Base-by-base conservation (phyloP, 2,113 vertebrate species). In the Tragulus kanchil region DNA sequence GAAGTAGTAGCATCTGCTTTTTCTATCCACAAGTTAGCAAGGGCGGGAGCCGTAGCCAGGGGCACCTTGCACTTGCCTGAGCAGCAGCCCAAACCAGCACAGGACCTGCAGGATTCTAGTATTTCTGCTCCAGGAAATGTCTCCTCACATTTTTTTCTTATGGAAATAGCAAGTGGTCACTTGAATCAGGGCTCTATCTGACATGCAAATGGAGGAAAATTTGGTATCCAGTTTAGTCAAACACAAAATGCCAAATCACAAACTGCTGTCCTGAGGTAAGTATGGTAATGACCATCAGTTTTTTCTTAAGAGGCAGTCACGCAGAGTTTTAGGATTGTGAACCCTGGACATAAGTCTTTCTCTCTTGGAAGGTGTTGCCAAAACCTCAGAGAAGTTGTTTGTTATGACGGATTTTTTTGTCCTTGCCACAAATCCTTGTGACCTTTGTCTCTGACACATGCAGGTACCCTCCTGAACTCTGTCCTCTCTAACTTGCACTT, bases 71-170 rank as follows among this genome's bases (percentile, higher is more conserved):
- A 42, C 21, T 84, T 89, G 3, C 36, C 48, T 23, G 15, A 73
- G 61, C 26, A n/a, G 9, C 21, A 65, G 26, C 3, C 25, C 9
- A 48, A 48, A 1, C 67, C 19, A 52, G 62, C 56, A 64, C 25
- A 28, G 13, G 42, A 42, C 16, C n/a, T 54, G 16, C 48, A 71
- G 85, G 61, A 67, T 73, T 84, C 58, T 79, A 45, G 25, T 6
- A 85, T 31, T 85, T 75, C 81, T 88, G 58, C 52, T 77, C 65
- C 28, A 65, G 48, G 83, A 92, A 94, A 91, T 31, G 21, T 26
- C 28, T 95, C 42, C 23, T 83, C 42, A 48, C 6, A 11, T 88
- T 89, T 91, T n/a, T 92, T 82, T 42, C 26, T 42, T 67, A 83
- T 71, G 15, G 16, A 87, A 94, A 67, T 56, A 85, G 65, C 75